Evolutionary conservation across 2,113 vertebrate species (phyloP).

Genomic region (Chlamydotis undulata): DNA sequence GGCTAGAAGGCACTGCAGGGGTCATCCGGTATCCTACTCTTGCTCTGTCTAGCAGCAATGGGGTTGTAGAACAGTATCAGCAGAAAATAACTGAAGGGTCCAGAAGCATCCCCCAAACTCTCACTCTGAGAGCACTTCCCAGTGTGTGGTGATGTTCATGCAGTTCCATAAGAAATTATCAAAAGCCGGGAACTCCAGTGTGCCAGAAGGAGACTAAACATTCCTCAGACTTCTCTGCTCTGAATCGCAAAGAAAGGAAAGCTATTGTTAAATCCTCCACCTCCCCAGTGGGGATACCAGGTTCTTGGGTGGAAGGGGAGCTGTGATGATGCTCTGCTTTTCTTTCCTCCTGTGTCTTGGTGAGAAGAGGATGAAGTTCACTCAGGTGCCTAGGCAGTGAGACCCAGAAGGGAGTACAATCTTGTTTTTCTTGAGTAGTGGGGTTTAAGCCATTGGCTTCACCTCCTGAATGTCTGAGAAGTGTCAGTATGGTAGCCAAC

Average conservation of each 20-base stretch:
- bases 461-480: not conserved
- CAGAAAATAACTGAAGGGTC: not conserved
- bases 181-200: not conserved
- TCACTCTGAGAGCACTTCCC: not conserved
- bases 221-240: not conserved
- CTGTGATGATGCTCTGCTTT: not conserved
- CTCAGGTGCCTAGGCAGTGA: not conserved
- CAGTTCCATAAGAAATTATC: not conserved
- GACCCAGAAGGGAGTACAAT: not conserved
- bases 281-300: not conserved
- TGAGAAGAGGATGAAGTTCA: not conserved
- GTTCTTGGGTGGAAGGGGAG: not conserved
- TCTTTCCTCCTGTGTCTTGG: not conserved
- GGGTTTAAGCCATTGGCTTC: not conserved
- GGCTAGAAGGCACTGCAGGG: not conserved
- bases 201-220: not conserved
- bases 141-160: not conserved
- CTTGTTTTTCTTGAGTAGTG: not conserved
- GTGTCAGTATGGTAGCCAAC: not conserved
- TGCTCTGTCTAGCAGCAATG: not conserved
- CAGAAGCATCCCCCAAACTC: not conserved
- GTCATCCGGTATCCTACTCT: not conserved
- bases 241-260: not conserved
- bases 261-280: not conserved
- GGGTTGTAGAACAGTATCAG: fast-evolving